Evolutionary conservation across 2,888 invertebrate species (phyloP), one percentile per base, ranked within the genome.

Genomic region (Heliconius sara): DNA sequence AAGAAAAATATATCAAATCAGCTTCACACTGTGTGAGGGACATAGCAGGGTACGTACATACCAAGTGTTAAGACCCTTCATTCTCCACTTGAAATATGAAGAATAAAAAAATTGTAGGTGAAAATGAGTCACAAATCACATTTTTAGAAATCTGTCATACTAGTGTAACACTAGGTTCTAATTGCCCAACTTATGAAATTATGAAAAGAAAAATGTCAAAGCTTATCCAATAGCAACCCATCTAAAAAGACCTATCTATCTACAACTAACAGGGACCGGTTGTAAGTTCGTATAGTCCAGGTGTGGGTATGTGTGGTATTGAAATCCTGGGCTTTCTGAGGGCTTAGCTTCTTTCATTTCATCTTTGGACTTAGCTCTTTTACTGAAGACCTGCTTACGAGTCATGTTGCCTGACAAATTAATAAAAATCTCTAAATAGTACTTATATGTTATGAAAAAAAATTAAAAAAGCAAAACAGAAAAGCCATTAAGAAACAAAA

Each of bases 191-290:
- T 72, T 57, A 16, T 16, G 52, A 72, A 22, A 34, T 22, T 7
- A 30, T 22, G 30, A 19, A 60, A 73, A 57, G 34, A 22, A 30
- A 73, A 72, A 19, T n/a, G 72, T 60, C 73, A 73, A 60, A 73
- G 39, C 60, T 60, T 60, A n/a, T 39, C 60, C n/a, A 60, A 73
- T 34, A 60, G 25, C 13, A 34, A 70, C 43, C 7, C 16, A 16
- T 60, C 73, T 60, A 73, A n/a, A 52, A 60, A 60, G 34, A 57
- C 57, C 70, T 84, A 74, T 75, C 84, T 85, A 72, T 75, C 84
- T 85, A 72, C n/a, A 87, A 93, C 93, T 94, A 93, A 95, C 95
- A 87, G 94, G 93, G 87, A 91, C 86, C 13, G 94, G 91, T 84
- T 95, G 90, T 88, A 93, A 94, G 85, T 93, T 91, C 84, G 89